Base-by-base conservation (phyloP, 2,888 invertebrate genomes). In the Volucella bombylans region DNA sequence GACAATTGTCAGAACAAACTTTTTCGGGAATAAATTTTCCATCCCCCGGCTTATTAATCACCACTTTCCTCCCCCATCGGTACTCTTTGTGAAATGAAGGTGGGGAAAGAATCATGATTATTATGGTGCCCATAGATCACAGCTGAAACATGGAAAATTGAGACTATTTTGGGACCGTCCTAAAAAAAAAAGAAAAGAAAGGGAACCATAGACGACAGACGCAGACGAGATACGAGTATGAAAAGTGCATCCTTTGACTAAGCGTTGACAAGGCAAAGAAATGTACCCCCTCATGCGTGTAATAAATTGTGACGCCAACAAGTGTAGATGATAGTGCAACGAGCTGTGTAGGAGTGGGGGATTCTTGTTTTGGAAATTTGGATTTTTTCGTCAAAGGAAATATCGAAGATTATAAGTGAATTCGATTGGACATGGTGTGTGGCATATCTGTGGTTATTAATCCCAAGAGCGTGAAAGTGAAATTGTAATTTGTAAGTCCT, bases 241-340 rank as follows among this genome's bases (percentile, higher is more conserved):
- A 45, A 59, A 23, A 54, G 39, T 62, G 80, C 76, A 85, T 85
- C 85, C 81, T 81, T 85, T 85, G 71, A 81, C 62, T 64, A 57
- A 62, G 59, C 52, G 68, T 49, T 55, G 65, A 74, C 65, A 59
- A 11, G 23, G 55, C 11, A 39, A 11, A 45, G 18, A 45, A 65
- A 64, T 80, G 39, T 64, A 64, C 57, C 57, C 72, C 72, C 45
- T 77, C 76, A 85, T 72, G 71, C 45, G 85, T 72, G 74, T 85
- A 81, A 85, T 85, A 85, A 85, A 85, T 85, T 85, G 71, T 85
- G 85, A 85, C 85, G 57, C 85, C 85, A 81, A 85, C 85, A 85
- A 85, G 85, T 85, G 85, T 81, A 85, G 85, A 85, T 81, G 57
- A 68, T 72, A 64, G 77, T 81, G 74, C 45, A 39, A 38, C 38